Percentiles rank a stretch among this genome's conserved stretches.
These are phyloP conservation scores for Morone saxatilis DNA, from an alignment of 2,113 vertebrate species.

Conservation along the genomic window DNA sequence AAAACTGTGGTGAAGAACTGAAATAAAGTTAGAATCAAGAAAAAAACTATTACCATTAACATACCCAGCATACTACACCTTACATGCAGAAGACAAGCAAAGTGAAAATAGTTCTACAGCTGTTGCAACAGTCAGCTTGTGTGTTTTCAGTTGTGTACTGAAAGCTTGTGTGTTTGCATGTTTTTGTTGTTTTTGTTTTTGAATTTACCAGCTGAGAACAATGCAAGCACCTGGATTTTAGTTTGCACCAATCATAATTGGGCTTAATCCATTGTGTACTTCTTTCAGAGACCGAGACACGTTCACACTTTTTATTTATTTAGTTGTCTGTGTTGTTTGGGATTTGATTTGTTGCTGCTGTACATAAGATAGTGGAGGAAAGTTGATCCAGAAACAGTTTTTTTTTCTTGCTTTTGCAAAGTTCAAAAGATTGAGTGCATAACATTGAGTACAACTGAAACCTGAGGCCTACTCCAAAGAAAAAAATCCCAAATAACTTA, in stretches of 20 bases:
- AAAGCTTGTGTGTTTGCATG: neutral
- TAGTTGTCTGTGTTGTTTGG: conserved; percentile 12
- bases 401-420: neutral
- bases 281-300: neutral
- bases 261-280: conserved; percentile 37
- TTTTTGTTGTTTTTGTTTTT: conserved; percentile 22
- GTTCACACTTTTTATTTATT: conserved; percentile 6
- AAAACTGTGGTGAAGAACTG: neutral
- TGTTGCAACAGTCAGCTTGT: conserved; percentile 5
- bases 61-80: neutral
- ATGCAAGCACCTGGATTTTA: conserved; percentile 33
- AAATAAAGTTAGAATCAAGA: neutral
- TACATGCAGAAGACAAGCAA: neutral
- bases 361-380: neutral
- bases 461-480: neutral
- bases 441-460: conserved; percentile 4
- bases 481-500: neutral
- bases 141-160: neutral
- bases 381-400: neutral
- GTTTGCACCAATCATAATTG: conserved; percentile 13
- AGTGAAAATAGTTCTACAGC: neutral
- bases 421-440: conserved; percentile 13
- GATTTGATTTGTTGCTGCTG: conserved; percentile 15
- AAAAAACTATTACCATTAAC: neutral
- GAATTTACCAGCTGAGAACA: conserved; percentile 29